Percentiles rank a stretch among this genome's conserved stretches.
phyloP scores from a whole-genome alignment of 2,888 invertebrate species.

The Heliconius cydno region DNA sequence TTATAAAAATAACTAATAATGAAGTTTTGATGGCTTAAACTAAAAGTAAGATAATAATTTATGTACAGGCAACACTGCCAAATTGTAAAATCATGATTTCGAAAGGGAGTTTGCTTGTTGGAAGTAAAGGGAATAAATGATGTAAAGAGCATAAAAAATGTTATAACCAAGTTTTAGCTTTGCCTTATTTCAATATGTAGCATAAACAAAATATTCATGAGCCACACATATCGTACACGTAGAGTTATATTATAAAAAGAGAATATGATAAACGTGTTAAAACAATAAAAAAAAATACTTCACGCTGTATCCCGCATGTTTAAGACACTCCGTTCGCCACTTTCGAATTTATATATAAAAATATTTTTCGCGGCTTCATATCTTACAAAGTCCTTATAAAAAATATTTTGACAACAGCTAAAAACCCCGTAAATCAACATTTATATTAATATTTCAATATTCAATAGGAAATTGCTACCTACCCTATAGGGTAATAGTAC shows the following conservation, averaged over 20 bases:
- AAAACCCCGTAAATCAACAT: background rate
- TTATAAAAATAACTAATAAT: constrained; percentile 6
- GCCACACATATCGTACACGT: background rate
- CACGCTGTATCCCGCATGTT: no score
- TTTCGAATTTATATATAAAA: no score
- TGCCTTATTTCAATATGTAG: background rate
- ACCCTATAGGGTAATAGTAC: constrained; percentile 3
- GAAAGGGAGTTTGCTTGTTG: background rate
- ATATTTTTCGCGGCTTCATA: no score
- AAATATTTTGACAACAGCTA: background rate
- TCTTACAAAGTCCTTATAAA: background rate
- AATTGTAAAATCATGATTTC: constrained; percentile 9
- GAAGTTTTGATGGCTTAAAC: background rate
- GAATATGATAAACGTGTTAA: background rate
- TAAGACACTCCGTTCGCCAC: no score
- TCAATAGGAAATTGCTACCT: constrained; percentile 27
- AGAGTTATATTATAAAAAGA: background rate
- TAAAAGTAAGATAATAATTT: background rate
- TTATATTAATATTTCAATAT: background rate
- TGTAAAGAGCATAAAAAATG: background rate
- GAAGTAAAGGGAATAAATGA: constrained; percentile 2
- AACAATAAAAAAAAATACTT: no score
- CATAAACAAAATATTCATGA: background rate
- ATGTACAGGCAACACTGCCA: background rate
- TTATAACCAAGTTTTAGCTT: background rate